These are phyloP conservation scores for Calyptommatus sinebrachiatus DNA, from an alignment of 2,113 vertebrate species.

Conservation along the genomic window DNA sequence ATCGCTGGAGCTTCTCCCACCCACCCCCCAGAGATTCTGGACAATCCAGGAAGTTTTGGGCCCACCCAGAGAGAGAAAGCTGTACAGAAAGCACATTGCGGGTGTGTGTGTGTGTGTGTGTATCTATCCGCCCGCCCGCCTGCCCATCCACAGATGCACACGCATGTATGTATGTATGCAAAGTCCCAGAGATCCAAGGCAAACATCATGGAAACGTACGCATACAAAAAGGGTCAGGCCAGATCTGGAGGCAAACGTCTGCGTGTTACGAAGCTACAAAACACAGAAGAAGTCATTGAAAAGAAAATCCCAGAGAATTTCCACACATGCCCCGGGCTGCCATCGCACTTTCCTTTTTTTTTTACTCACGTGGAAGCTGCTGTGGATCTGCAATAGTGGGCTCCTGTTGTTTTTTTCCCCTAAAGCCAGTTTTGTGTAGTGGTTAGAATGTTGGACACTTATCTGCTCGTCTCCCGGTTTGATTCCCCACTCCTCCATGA, in stretches of 20 bases:
- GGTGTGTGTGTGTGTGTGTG: too few relatives aligned
- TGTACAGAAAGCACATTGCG: not conserved
- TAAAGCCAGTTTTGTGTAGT: too few relatives aligned
- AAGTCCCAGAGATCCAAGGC: not conserved
- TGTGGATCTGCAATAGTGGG: too few relatives aligned
- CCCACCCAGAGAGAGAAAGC: slow-evolving; percentile 4
- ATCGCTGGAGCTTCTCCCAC: not conserved
- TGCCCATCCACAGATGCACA: too few relatives aligned
- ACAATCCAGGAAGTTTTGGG: not conserved
- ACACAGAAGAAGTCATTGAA: not conserved
- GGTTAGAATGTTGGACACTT: too few relatives aligned
- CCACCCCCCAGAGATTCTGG: not conserved
- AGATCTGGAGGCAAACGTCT: not conserved
- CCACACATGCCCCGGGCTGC: not conserved
- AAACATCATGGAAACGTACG: slow-evolving; percentile 4
- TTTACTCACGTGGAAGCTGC: too few relatives aligned
- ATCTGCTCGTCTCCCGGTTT: too few relatives aligned
- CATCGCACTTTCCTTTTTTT: too few relatives aligned
- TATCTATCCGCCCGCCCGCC: too few relatives aligned
- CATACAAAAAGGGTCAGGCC: not conserved
- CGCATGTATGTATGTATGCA: not conserved
- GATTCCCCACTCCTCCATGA: too few relatives aligned
- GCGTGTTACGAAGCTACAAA: not conserved
- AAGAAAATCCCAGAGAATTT: too few relatives aligned
- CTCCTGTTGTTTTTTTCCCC: too few relatives aligned